A percentile compares a stretch with the other conserved stretches of the same genome.
These are phyloP conservation scores for Ataeniobius toweri DNA, from an alignment of 2,797 vertebrate genomes.

Conservation along the genomic window DNA sequence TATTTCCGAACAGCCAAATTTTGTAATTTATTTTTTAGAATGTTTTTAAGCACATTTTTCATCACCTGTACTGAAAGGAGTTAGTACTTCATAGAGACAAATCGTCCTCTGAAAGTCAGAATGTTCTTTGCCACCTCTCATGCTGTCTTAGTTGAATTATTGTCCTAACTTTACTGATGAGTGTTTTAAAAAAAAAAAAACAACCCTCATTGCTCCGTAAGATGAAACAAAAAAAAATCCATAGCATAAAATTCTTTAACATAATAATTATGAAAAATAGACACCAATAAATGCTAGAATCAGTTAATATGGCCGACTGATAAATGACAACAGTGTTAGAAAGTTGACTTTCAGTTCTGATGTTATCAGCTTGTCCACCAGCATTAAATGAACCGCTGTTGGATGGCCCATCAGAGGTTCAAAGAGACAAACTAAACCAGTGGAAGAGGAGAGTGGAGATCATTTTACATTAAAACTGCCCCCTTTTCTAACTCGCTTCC, in stretches of 20 bases:
- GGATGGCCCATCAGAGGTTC: not conserved
- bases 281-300: not conserved
- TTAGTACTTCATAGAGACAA: not conserved
- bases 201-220: not conserved
- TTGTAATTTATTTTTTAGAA: too few species aligned
- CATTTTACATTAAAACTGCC: slow-evolving; percentile 22
- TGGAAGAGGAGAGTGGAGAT: slow-evolving; percentile 8
- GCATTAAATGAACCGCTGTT: not conserved
- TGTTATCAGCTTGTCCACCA: not conserved
- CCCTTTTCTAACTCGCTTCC: slow-evolving; percentile 15
- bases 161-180: not conserved
- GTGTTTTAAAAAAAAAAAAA: too few species aligned
- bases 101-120: too few species aligned
- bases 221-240: not conserved
- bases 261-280: not conserved
- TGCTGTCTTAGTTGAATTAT: not conserved
- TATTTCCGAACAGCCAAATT: not conserved
- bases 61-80: not conserved
- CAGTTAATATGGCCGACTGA: not conserved
- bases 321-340: not conserved
- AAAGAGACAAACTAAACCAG: slow-evolving; percentile 4
- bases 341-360: not conserved
- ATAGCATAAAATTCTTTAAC: not conserved
- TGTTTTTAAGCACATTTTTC: not conserved
- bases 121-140: not conserved